phyloP scores from a whole-genome alignment of 2,113 vertebrate genomes.

The Terrapene triunguis region DNA sequence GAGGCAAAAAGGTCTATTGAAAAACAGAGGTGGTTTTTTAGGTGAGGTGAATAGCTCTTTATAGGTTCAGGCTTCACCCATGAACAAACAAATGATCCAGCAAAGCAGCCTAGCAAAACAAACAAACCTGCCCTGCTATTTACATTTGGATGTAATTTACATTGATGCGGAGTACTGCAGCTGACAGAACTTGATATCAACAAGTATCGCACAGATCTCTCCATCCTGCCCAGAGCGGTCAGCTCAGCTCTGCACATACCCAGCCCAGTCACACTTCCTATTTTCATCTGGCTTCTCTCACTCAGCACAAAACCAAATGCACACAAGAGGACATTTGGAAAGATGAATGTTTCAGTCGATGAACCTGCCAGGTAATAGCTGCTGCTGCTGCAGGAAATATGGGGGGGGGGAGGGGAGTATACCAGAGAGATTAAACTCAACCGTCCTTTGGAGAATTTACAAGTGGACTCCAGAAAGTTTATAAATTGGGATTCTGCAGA shows the following conservation, averaged over 20 bases:
- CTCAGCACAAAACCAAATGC: neutral
- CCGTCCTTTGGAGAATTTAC: neutral
- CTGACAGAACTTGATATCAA: slow-evolving; percentile 13
- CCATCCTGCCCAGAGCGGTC: neutral
- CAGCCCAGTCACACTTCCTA: neutral
- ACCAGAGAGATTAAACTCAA: slow-evolving; percentile 8
- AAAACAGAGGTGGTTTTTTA: neutral
- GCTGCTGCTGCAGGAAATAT: slow-evolving; percentile 18
- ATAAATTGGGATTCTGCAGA: neutral
- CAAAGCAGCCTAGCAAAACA: slow-evolving; percentile 12
- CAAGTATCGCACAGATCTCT: neutral
- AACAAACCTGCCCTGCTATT: neutral
- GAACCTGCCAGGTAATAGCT: slow-evolving; percentile 28
- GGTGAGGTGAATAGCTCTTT: neutral
- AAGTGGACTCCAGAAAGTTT: neutral
- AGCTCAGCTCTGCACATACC: neutral
- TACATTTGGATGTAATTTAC: neutral
- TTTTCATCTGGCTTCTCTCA: neutral
- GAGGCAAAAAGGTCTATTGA: neutral
- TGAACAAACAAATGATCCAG: slow-evolving; percentile 4
- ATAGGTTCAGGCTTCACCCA: neutral
- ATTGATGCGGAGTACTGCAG: neutral
- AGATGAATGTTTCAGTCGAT: neutral
- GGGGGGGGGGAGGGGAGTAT: neutral
- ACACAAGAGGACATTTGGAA: neutral